Evolutionary conservation across 1,140 invertebrate species (phyloP), one percentile per base, ranked within the genome.

Genomic region (Copidosoma floridanum): DNA sequence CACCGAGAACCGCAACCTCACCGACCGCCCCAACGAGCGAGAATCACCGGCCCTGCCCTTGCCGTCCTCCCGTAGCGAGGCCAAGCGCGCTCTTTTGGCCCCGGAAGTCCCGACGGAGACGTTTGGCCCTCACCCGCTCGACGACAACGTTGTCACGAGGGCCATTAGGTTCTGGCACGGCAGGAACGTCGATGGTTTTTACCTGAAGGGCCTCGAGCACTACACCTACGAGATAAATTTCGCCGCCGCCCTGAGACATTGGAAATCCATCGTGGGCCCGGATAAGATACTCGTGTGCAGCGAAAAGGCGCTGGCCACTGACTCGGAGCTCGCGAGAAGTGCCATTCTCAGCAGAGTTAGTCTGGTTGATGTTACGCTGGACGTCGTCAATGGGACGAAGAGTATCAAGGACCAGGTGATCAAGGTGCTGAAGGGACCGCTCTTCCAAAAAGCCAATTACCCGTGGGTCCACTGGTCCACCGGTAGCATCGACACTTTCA

Each of bases 391-490:
- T 59, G 85, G 85, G 1, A 83, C 85, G 0, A 72, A 71, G 27
- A 72, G 73, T 24, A 81, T 89, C 1, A 85, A 85, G 65, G 68
- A 75, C 20, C 82, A 84, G 70, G 83, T 90, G 21, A 72, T 85
- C 24, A 69, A 76, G 5, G 65, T 88, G 6, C 74, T 86, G 35
- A 80, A 80, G 51, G 80, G 85, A 7, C 66, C 81, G 2, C 68
- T 90, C 23, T 88, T 85, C 75, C 69, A 80, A 5, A 85, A 85
- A 65, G 72, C 83, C 8, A 78, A 81, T 37, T 83, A 85, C 67
- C 86, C 88, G 0, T 91, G 89, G 89, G 79, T 90, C n/a, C 87
- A 88, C 59, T 93, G 90, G 90, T 87, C 85, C 40, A 79, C 90
- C 41, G 87, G 88, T 1, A 83, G 84, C 68, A 74, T 86, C 1